Percentiles rank a stretch among this genome's conserved stretches.
These are phyloP conservation scores for Lithophane semibrunnea DNA, from an alignment of 2,888 invertebrate species.

Conservation along the genomic window DNA sequence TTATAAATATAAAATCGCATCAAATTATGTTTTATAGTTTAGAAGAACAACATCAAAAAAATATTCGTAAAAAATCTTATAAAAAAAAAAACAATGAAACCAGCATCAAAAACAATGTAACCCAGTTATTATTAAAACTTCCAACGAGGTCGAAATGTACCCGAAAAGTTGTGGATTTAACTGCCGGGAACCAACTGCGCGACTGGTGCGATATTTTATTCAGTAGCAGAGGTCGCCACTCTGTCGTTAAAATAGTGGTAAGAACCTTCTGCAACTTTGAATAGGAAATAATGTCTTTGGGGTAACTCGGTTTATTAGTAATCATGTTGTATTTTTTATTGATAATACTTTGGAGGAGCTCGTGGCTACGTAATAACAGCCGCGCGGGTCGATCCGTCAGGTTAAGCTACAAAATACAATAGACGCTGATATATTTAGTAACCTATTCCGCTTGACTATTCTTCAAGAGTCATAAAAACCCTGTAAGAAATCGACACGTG, in stretches of 20 bases:
- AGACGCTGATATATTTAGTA: too few species aligned
- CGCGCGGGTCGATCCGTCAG: too few species aligned
- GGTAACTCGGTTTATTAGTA: constrained; percentile 25
- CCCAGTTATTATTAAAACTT: constrained; percentile 43
- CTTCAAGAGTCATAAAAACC: too few species aligned
- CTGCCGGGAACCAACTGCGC: constrained; percentile 7
- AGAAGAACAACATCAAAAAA: too few species aligned
- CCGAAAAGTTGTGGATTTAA: constrained; percentile 57
- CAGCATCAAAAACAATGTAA: constrained; percentile 15
- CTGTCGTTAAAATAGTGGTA: constrained; percentile 52
- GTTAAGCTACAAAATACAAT: too few species aligned
- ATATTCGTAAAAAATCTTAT: too few species aligned
- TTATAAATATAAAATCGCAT: too few species aligned
- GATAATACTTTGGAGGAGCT: neutral
- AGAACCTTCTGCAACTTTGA: constrained; percentile 39
- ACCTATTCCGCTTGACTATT: too few species aligned
- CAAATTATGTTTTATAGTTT: too few species aligned
- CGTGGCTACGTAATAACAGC: too few species aligned
- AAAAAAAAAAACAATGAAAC: neutral
- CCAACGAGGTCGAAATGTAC: constrained; percentile 13
- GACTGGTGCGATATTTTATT: constrained; percentile 54
- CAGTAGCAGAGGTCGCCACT: constrained; percentile 25
- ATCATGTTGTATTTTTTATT: constrained; percentile 36
- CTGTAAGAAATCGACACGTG: too few species aligned
- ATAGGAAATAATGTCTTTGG: constrained; percentile 42